Evolutionary conservation across 1,140 invertebrate species (phyloP).

Genomic region (Brachystomella parvula): DNA sequence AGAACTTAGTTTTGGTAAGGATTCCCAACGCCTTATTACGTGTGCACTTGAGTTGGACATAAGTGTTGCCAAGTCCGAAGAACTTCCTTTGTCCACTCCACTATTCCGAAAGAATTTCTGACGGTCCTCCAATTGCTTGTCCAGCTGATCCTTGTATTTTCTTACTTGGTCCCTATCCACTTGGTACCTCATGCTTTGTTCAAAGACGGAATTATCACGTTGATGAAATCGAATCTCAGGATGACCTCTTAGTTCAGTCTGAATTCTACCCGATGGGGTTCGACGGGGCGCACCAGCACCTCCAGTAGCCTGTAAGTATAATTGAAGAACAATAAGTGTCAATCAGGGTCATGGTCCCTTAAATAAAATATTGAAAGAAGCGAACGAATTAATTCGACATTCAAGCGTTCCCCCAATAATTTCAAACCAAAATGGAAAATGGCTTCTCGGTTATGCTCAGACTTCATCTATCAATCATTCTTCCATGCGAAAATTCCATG

Average conservation of each 20-base stretch:
- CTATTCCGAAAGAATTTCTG: not conserved
- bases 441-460: too few relatives aligned
- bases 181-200: conserved; percentile 21
- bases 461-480: too few relatives aligned
- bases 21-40: conserved; percentile 4
- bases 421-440: too few relatives aligned
- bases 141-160: conserved; percentile 23
- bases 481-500: too few relatives aligned
- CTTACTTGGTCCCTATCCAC: conserved; percentile 18
- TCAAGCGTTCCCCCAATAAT: too few relatives aligned
- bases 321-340: too few relatives aligned
- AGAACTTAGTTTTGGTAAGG: conserved; percentile 16
- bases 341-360: too few relatives aligned
- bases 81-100: conserved; percentile 3
- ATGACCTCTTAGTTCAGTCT: conserved; percentile 21
- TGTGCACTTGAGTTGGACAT: not conserved
- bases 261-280: conserved; percentile 14
- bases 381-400: too few relatives aligned
- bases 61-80: conserved; percentile 4
- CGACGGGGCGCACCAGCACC: conserved; percentile 8
- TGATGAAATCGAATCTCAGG: conserved; percentile 30
- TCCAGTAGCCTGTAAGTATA: not conserved
- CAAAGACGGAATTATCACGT: conserved; percentile 16
- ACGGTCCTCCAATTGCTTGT: conserved; percentile 22
- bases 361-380: too few relatives aligned